Evolutionary conservation across 2,113 vertebrate genomes (phyloP).

Genomic region (Oreocharis arfaki): DNA sequence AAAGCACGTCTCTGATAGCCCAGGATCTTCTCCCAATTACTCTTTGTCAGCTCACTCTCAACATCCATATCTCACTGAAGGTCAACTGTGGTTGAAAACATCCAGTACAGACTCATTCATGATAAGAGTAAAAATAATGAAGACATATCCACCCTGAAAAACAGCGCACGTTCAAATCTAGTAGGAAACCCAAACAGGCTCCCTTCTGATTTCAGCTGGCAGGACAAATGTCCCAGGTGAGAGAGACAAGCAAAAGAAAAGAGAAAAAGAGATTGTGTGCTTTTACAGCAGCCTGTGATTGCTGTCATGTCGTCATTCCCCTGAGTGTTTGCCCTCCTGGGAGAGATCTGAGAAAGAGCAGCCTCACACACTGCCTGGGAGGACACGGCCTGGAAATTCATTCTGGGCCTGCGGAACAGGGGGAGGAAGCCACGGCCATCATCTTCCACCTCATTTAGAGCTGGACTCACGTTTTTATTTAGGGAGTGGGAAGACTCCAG

Average conservation of each 20-base stretch:
- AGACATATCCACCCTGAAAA: neutral
- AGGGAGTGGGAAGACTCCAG: neutral
- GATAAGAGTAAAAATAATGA: constrained; percentile 40
- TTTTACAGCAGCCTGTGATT: neutral
- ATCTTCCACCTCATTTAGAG: neutral
- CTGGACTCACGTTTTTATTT: neutral
- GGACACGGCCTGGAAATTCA: neutral
- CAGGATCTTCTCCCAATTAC: constrained; percentile 48
- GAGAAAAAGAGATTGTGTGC: neutral
- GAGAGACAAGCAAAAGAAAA: neutral
- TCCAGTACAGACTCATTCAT: constrained; percentile 39
- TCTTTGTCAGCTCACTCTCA: constrained; percentile 45
- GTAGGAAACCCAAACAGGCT: neutral
- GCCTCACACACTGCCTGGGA: neutral
- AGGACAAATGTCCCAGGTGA: constrained; percentile 4
- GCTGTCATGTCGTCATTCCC: neutral
- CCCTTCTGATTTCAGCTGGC: neutral
- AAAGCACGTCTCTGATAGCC: constrained; percentile 9
- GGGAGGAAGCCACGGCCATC: neutral
- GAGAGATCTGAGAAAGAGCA: neutral
- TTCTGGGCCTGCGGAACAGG: neutral
- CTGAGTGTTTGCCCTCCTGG: neutral
- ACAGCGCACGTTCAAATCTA: neutral
- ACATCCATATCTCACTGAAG: constrained; percentile 46
- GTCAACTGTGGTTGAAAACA: constrained; percentile 54